These are phyloP conservation scores for Rhodinocichla rosea DNA, from an alignment of 2,113 vertebrate genomes.

Conservation along the genomic window DNA sequence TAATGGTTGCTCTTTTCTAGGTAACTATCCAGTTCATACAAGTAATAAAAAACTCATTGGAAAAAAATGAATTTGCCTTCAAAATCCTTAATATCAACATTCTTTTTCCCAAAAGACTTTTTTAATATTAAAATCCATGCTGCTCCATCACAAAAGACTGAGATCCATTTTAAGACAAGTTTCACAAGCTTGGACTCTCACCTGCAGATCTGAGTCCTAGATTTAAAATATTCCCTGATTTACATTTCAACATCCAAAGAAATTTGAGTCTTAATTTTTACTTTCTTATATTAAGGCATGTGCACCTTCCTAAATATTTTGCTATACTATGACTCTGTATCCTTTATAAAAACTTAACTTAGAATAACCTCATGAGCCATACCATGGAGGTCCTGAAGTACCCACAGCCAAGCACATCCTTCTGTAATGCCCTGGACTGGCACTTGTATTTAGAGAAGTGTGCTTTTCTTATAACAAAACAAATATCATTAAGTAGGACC, in stretches of 20 bases:
- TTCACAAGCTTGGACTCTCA: not conserved
- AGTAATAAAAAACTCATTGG: not conserved
- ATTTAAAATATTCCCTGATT: not conserved
- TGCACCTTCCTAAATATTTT: not conserved
- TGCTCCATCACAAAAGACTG: not conserved
- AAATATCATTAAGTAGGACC: not conserved
- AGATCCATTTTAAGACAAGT: not conserved
- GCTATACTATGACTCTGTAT: not conserved
- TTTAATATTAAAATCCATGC: not conserved
- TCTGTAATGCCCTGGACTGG: not conserved
- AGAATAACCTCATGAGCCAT: not conserved
- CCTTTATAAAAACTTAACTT: not conserved
- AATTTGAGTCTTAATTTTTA: not conserved
- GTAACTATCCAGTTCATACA: not conserved
- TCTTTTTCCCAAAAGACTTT: accelerated
- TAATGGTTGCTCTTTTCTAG: not conserved
- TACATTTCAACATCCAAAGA: not conserved
- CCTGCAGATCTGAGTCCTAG: not conserved
- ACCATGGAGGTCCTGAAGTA: not conserved
- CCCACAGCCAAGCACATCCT: not conserved
- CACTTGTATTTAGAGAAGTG: not conserved
- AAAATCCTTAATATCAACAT: not conserved
- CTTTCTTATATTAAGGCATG: not conserved
- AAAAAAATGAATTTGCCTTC: not conserved
- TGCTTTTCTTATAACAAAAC: not conserved